phyloP scores from a whole-genome alignment of 2,797 vertebrate species.

The Argentina silus region DNA sequence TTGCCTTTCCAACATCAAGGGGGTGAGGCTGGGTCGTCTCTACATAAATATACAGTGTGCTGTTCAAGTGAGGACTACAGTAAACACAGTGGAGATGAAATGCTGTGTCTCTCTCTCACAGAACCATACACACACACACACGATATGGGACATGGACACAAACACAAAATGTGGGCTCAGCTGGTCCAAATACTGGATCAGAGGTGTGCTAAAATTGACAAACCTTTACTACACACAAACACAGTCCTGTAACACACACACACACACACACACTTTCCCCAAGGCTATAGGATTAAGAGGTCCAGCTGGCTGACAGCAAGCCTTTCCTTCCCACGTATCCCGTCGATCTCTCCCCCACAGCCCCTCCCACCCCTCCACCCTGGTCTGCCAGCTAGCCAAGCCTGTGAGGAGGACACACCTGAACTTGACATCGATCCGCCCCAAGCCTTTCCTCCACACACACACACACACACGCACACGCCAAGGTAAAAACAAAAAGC shows the following conservation, averaged over 20 bases:
- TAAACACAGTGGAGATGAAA: conserved; percentile 65
- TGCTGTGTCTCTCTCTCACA: conserved; percentile 52
- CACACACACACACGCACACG: conserved; percentile 25
- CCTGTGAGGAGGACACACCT: conserved; percentile 71
- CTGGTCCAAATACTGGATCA: conserved; percentile 70
- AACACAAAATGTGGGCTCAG: conserved; percentile 66
- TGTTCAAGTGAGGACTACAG: conserved; percentile 67
- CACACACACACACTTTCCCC: conserved; percentile 76
- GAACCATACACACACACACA: conserved; percentile 49
- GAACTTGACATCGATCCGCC: conserved; percentile 65
- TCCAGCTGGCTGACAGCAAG: conserved; percentile 85
- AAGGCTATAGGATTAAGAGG: conserved; percentile 85
- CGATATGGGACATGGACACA: conserved; percentile 23
- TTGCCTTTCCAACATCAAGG: conserved; percentile 66
- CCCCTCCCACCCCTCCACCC: conserved; percentile 25
- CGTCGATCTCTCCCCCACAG: conserved; percentile 59
- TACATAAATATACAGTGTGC: conserved; percentile 70
- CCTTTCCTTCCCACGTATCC: conserved; percentile 82
- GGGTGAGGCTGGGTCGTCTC: conserved; percentile 63
- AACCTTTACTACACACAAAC: conserved; percentile 72
- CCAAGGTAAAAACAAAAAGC: not conserved
- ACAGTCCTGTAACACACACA: conserved; percentile 39
- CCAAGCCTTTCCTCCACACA: conserved; percentile 24
- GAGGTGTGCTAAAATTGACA: conserved; percentile 79
- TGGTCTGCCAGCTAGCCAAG: conserved; percentile 56